These are phyloP conservation scores for Tauraco hartlaubi DNA, from an alignment of 2,797 vertebrate species.

Conservation along the genomic window DNA sequence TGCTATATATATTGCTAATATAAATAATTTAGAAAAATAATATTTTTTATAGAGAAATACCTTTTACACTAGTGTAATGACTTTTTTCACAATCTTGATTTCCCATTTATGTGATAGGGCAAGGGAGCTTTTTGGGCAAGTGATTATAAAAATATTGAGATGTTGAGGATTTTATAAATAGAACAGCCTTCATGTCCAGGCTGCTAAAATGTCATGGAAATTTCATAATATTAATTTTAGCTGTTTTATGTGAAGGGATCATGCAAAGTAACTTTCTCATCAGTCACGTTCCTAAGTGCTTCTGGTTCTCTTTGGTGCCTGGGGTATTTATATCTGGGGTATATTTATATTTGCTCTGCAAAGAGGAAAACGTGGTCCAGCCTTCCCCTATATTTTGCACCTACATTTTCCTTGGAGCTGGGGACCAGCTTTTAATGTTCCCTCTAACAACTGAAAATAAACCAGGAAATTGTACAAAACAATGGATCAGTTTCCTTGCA, in stretches of 20 bases:
- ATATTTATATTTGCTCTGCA: neutral
- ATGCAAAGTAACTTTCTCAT: neutral
- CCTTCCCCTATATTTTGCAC: neutral
- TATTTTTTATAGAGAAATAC: neutral
- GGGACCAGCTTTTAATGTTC: neutral
- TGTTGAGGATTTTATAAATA: constrained; percentile 4
- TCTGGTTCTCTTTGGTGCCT: neutral
- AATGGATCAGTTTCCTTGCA: neutral
- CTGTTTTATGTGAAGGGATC: neutral
- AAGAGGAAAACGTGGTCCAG: neutral
- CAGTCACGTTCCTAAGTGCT: neutral
- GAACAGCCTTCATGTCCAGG: neutral
- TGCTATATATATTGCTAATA: neutral
- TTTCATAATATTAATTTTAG: constrained; percentile 33
- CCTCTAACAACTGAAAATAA: neutral
- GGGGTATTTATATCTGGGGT: neutral
- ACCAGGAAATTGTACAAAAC: neutral
- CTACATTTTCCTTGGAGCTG: neutral
- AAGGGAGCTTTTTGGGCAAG: neutral
- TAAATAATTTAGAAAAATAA: neutral
- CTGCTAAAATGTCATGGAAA: constrained; percentile 14
- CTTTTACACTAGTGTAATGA: neutral
- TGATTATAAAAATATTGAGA: neutral
- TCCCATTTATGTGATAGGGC: neutral
- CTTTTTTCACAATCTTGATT: neutral